These are phyloP conservation scores for Siphonodentalium dalli DNA, from an alignment of 2,888 invertebrate species.

Conservation along the genomic window DNA sequence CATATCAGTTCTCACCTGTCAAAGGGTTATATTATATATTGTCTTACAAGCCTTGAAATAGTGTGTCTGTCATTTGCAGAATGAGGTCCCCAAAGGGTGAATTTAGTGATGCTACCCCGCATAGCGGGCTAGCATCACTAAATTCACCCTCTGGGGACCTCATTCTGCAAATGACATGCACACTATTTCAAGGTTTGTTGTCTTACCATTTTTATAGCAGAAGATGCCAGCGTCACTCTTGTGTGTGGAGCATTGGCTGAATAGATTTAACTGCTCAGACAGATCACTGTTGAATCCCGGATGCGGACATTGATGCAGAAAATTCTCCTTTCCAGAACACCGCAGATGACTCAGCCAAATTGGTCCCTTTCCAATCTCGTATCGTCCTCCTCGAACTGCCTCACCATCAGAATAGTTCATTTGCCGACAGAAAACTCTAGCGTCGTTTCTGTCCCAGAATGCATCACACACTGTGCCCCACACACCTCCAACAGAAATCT, in stretches of 20 bases:
- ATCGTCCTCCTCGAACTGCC: conserved; percentile 32
- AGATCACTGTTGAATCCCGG: conserved; percentile 40
- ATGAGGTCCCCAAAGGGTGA: too few species aligned
- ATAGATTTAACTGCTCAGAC: conserved; percentile 29
- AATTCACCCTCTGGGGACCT: too few species aligned
- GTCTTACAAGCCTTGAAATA: too few species aligned
- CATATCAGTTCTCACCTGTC: too few species aligned
- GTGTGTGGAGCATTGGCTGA: conserved; percentile 38
- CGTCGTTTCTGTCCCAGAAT: conserved; percentile 75
- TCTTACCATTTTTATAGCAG: conserved; percentile 44
- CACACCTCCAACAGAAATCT: conserved; percentile 74
- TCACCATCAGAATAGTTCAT: conserved; percentile 43
- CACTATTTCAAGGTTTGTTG: too few species aligned
- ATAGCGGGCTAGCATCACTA: too few species aligned
- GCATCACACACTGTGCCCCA: conserved; percentile 81
- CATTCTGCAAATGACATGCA: too few species aligned
- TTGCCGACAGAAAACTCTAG: conserved; percentile 69
- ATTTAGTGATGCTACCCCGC: too few species aligned
- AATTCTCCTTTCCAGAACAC: conserved; percentile 42
- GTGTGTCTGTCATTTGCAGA: too few species aligned
- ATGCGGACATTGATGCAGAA: conserved; percentile 45
- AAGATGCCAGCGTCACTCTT: conserved; percentile 45
- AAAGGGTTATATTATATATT: too few species aligned
- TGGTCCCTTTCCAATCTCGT: conserved; percentile 44
- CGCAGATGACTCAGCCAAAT: conserved; percentile 54